Percentiles rank a stretch among this genome's conserved stretches.
Conservation (phyloP, 2,888 invertebrate species). For the Microdon myrmicae region DNA sequence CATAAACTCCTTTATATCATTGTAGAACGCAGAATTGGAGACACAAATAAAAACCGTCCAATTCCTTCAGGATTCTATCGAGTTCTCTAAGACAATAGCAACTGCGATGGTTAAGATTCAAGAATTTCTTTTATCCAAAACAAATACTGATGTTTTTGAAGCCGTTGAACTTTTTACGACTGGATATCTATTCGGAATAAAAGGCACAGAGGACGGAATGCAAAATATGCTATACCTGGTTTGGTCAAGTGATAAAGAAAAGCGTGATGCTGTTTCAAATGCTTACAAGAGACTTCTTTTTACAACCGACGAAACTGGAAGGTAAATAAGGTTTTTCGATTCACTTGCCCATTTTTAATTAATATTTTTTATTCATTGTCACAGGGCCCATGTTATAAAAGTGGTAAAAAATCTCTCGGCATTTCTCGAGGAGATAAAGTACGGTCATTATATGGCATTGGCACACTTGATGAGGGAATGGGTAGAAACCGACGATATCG, state of each 20-base stretch:
- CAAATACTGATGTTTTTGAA: constrained; percentile 84
- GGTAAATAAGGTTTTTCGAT: constrained; percentile 46
- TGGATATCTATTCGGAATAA: constrained; percentile 81
- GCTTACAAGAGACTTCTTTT: constrained; percentile 74
- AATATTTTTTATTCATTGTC: constrained; percentile 32
- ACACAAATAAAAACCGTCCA: constrained; percentile 74
- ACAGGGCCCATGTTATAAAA: constrained; percentile 68
- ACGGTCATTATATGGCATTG: constrained; percentile 72
- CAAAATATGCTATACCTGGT: constrained; percentile 81
- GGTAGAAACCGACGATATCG: constrained; percentile 70
- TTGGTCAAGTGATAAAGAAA: constrained; percentile 82
- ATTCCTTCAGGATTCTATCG: constrained; percentile 76
- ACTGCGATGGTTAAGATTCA: constrained; percentile 73
- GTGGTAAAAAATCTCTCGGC: constrained; percentile 72
- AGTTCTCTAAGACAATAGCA: constrained; percentile 67
- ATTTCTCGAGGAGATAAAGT: constrained; percentile 69
- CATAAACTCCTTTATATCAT: constrained; percentile 10
- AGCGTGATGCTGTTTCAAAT: constrained; percentile 77
- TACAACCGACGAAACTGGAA: constrained; percentile 62
- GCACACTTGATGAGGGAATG: constrained; percentile 74
- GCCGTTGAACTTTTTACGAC: constrained; percentile 89
- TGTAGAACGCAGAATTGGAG: constrained; percentile 69
- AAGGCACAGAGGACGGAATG: constrained; percentile 77
- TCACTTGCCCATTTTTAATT: background rate
- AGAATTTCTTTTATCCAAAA: constrained; percentile 77